Evolutionary conservation across 92 coral and sea anemone genomes (phyloP), one percentile per base, ranked within the genome.

Genomic region (Actinernus sp.): DNA sequence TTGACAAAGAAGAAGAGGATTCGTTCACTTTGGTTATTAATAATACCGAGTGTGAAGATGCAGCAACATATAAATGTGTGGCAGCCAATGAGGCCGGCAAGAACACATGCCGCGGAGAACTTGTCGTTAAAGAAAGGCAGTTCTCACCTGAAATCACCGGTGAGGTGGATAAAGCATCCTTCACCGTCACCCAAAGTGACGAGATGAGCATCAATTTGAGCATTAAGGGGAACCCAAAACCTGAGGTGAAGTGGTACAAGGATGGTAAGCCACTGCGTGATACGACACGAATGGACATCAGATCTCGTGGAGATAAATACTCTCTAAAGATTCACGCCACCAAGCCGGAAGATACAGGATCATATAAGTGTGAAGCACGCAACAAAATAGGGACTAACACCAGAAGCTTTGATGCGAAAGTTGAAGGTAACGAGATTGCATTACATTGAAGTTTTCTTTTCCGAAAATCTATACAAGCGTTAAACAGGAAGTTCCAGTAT

Each of bases 331-430:
- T 94, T 45, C 79, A 60, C 32, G 78, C 74, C 46, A 63, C 87
- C 28, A 84, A 85, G 48, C 82, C 83, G 18, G 86, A 69, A 16
- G 99, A 95, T 56, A 48, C 93, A 51, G 99, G 99, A 23, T 76
- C 71, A 18, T 95, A 91, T 33, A 85, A 86, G 65, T 94, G 98
- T 40, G 97, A 92, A 69, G 98, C 98, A 8, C 90, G 82, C 25
- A 94, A 85, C 71, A 79, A 82, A 60, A 71, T 81, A 32, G 98
- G 97, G 3, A 89, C 91, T 30, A 78, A 86, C 4, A 71, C 85
- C 5, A 83, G 93, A 71, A 86, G 79, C 16, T 87, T 91, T 83
- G 97, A 87, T 31, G 90, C 91, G 20, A 78, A 77, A 48, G 92
- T 94, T 0, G 88, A 80, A 79, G 98, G 93, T 81, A 60, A 63